Evolutionary conservation across 2,888 invertebrate genomes (phyloP).

Genomic region (Neria commutata): DNA sequence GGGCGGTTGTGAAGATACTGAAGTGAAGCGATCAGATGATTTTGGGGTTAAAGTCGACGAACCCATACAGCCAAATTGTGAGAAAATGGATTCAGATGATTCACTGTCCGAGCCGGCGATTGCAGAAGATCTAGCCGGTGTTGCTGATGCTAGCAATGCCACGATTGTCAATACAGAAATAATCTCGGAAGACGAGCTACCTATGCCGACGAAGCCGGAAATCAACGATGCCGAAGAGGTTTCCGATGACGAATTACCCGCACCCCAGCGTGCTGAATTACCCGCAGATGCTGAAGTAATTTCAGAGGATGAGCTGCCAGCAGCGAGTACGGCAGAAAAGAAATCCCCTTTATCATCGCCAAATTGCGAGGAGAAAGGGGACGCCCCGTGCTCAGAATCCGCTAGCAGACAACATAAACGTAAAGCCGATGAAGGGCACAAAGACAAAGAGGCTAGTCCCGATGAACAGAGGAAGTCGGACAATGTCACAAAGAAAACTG

Average conservation of each 20-base stretch:
- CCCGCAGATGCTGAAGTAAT: slow-evolving; percentile 79
- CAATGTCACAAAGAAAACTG: slow-evolving; percentile 35
- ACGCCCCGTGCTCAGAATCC: slow-evolving; percentile 3
- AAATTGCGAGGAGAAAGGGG: slow-evolving; percentile 15
- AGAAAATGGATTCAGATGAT: slow-evolving; percentile 51
- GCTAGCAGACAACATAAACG: slow-evolving; percentile 32
- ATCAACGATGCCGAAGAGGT: slow-evolving; percentile 85
- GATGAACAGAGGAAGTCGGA: slow-evolving; percentile 3
- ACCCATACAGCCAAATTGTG: slow-evolving; percentile 37
- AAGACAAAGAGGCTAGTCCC: background rate
- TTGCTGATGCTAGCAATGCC: slow-evolving; percentile 52
- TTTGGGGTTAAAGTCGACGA: slow-evolving; percentile 45
- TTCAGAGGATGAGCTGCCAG: slow-evolving; percentile 81
- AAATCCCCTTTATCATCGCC: slow-evolving; percentile 30
- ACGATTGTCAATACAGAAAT: slow-evolving; percentile 81
- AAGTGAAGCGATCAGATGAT: no score
- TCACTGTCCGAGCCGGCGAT: slow-evolving; percentile 56
- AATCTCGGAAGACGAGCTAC: slow-evolving; percentile 83
- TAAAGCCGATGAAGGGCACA: slow-evolving; percentile 33
- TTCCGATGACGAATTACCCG: slow-evolving; percentile 77
- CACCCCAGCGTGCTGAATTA: slow-evolving; percentile 73
- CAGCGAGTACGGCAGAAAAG: slow-evolving; percentile 29
- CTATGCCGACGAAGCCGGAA: slow-evolving; percentile 74
- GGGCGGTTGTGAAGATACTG: slow-evolving; percentile 52
- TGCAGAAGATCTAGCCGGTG: slow-evolving; percentile 50